Percentiles rank a stretch among this genome's conserved stretches.
These are phyloP conservation scores for Smithornis capensis DNA, from an alignment of 2,113 vertebrate species.

Conservation along the genomic window DNA sequence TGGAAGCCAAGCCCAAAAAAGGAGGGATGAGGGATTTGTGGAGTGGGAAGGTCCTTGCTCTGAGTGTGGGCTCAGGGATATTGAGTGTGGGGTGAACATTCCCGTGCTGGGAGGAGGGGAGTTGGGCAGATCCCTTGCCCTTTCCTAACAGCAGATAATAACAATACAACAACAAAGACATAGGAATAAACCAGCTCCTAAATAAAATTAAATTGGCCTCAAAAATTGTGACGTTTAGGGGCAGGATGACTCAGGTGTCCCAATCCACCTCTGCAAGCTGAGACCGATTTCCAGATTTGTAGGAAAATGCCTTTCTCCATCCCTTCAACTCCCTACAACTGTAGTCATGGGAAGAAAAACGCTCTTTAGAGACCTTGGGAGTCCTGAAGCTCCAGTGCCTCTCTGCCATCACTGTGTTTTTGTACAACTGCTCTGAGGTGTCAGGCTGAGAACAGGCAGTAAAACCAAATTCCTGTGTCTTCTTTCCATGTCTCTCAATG, in stretches of 20 bases:
- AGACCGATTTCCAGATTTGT: background rate
- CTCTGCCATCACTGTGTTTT: background rate
- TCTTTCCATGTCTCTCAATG: background rate
- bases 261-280: background rate
- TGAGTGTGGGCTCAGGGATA: background rate
- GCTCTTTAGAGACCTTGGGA: background rate
- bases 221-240: background rate
- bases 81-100: fast-evolving
- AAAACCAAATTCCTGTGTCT: background rate
- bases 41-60: too few species aligned
- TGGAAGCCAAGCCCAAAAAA: background rate
- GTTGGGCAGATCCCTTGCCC: background rate
- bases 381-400: too few species aligned
- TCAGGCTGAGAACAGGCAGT: background rate
- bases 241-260: background rate
- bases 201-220: background rate
- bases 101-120: fast-evolving
- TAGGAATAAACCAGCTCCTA: background rate
- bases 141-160: background rate
- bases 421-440: background rate
- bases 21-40: background rate
- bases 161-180: too few species aligned
- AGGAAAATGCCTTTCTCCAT: background rate
- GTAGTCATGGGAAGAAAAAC: background rate
- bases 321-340: background rate